Evolutionary conservation across 2,888 invertebrate species (phyloP).

Genomic region (Dorcus hopei): DNA sequence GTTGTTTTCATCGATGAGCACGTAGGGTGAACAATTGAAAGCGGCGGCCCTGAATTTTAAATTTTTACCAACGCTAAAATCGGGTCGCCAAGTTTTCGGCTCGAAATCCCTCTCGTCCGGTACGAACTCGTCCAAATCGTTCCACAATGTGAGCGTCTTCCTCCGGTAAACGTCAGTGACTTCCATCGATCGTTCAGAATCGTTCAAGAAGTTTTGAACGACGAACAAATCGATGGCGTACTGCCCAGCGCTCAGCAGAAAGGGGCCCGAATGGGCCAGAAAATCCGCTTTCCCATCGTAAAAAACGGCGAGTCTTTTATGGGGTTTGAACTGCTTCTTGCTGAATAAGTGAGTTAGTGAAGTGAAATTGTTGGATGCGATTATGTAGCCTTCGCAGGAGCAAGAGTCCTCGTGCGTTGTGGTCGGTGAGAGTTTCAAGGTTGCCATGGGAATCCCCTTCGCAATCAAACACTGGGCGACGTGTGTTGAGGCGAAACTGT

Average conservation of each 20-base stretch:
- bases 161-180: background rate
- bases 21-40: constrained; percentile 28
- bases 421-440: too few species aligned
- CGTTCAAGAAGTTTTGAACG: too few species aligned
- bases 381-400: background rate
- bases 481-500: too few species aligned
- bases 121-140: background rate
- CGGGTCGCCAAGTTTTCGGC: background rate
- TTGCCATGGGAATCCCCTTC: too few species aligned
- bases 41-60: constrained; percentile 14
- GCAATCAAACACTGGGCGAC: too few species aligned
- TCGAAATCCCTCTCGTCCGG: background rate
- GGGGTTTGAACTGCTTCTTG: background rate
- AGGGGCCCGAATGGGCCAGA: too few species aligned
- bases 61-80: background rate
- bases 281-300: background rate
- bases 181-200: background rate
- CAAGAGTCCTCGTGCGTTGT: too few species aligned
- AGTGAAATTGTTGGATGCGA: background rate
- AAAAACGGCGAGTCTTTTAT: background rate
- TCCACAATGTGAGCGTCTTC: background rate
- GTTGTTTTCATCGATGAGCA: constrained; percentile 15
- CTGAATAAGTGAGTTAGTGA: background rate
- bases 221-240: too few species aligned
- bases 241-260: too few species aligned